Conservation (phyloP, 2,113 vertebrate species). For the Indicator indicator region DNA sequence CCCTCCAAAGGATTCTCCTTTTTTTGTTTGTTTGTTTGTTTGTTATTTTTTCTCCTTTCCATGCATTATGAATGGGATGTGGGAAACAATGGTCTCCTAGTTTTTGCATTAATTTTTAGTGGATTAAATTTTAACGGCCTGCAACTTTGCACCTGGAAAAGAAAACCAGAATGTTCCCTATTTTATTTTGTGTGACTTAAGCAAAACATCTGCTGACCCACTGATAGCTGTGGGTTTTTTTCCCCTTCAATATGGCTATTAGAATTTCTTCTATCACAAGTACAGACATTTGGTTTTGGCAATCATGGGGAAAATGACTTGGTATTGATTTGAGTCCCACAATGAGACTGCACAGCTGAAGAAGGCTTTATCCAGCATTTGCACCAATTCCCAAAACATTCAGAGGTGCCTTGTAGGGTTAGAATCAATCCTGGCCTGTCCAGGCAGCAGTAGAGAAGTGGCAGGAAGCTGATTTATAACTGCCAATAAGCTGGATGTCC, state of each 20-base stretch:
- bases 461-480: background rate
- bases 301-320: background rate
- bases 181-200: background rate
- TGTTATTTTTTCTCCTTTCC: background rate
- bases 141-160: background rate
- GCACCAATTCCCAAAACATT: background rate
- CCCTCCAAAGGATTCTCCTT: background rate
- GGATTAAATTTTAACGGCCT: background rate
- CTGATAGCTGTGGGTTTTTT: background rate
- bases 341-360: background rate
- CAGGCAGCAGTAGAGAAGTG: background rate
- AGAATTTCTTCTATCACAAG: background rate
- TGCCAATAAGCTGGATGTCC: background rate
- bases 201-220: background rate
- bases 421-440: background rate
- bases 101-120: background rate
- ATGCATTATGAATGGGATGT: background rate
- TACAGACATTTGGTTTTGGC: background rate
- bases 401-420: background rate
- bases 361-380: background rate
- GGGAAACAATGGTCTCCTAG: background rate
- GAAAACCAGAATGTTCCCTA: background rate
- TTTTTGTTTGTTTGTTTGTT: background rate
- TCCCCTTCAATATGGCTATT: background rate
- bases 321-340: background rate